Conservation (phyloP, 2,888 invertebrate genomes). For the Agonopterix alstromeriana region DNA sequence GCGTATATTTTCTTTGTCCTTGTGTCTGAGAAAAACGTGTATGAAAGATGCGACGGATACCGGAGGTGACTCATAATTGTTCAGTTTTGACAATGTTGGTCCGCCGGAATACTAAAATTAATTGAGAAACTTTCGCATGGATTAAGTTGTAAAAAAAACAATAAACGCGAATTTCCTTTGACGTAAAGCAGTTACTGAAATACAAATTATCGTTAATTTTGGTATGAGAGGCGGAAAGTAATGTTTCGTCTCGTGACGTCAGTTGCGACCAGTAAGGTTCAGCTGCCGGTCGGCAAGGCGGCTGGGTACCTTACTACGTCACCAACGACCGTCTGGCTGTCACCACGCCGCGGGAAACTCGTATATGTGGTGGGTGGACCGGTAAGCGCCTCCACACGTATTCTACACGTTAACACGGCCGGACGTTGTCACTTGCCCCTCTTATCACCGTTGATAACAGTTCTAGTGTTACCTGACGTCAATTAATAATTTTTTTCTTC, state of each 20-base stretch:
- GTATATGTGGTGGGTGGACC: slow-evolving; percentile 25
- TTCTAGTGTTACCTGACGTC: slow-evolving; percentile 34
- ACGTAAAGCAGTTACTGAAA: neutral
- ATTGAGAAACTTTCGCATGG: no score
- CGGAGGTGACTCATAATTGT: no score
- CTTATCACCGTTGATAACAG: slow-evolving; percentile 52
- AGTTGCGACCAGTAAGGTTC: neutral
- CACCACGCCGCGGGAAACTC: neutral
- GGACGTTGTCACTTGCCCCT: slow-evolving; percentile 23
- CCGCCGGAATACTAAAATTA: no score
- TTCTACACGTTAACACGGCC: slow-evolving; percentile 26
- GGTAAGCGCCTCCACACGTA: slow-evolving; percentile 47
- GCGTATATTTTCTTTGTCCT: no score
- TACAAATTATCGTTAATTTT: neutral
- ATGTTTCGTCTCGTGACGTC: neutral
- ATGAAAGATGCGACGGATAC: no score
- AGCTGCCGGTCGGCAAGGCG: neutral
- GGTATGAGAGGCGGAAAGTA: neutral
- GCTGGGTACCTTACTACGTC: slow-evolving; percentile 2
- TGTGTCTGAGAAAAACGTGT: no score
- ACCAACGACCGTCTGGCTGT: slow-evolving; percentile 2
- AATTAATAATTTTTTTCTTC: neutral
- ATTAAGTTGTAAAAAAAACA: no score
- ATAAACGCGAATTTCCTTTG: no score
- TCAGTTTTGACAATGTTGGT: no score